Evolutionary conservation across 2,888 invertebrate species (phyloP), one percentile per base, ranked within the genome.

Genomic region (Clistopyga incitator): DNA sequence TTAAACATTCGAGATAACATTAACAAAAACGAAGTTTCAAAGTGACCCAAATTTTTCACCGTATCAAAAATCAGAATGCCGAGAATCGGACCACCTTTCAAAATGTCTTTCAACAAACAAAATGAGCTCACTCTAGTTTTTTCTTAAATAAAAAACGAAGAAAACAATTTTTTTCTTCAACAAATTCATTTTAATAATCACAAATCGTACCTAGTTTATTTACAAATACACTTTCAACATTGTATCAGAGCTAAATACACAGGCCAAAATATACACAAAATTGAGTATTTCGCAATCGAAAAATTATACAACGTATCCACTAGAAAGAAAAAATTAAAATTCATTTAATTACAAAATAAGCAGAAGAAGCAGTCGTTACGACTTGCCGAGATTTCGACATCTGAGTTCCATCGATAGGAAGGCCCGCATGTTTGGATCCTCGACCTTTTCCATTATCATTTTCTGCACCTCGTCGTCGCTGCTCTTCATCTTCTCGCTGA

Each of bases 341-440:
- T 52, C n/a, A 72, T 77, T 45, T 23, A 56, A 54, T 54, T 68
- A 54, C 29, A 61, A 50, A 20, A 61, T 11, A 15, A 34, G n/a
- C 4, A 3, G 56, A 15, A 34, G n/a, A 11, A 3, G 56, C 23
- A 54, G 68, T 29, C 74, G 67, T 74, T 47, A 59, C 76, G 85
- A 88, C 70, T 91, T 90, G 42, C 86, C 85, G 2, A 92, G 65
- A 79, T 92, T 92, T 11, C 90, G 88, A 42, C 87, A 88, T 88
- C 95, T 94, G 3, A 98, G 93, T 92, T 98, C 98, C 94, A 97
- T 95, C 89, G 96, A 94, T 8, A 98, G 93, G 92, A 97, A 98
- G 3, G 97, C 97, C 92, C 95, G 96, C 94, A 98, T 95, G 84
- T 96, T 97, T 0, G 97, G 96, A 94, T 98, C 98, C 0, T 95